Evolutionary conservation across 2,797 vertebrate genomes (phyloP), one percentile per base, ranked within the genome.

Genomic region (Iguana delicatissima): DNA sequence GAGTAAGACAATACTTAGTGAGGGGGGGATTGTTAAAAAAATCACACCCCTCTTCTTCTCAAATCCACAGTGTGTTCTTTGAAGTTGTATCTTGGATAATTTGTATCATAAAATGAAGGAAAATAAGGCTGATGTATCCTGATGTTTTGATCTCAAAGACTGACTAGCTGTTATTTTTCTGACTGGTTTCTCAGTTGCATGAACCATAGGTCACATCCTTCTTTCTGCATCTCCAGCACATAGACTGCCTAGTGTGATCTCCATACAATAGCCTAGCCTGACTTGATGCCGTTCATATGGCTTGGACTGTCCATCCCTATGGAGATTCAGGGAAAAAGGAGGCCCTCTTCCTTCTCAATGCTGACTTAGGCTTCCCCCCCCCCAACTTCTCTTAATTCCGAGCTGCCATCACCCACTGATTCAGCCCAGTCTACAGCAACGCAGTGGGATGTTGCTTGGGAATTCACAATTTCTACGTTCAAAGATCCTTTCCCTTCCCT

Each of bases 41-140:
- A 91, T 95, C 89, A 96, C 91, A 72, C 22, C 20, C 42, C 9
- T 26, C 91, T 62, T 16, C 35, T 64, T 86, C 83, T n/a, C 89
- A 93, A 91, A 96, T 96, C 89, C 95, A 96, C 94, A 93, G 94
- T 77, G 67, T 80, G 89, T 85, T 79, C 42, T 93, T 96, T 95
- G 95, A 95, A 96, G 88, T 95, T 93, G 91, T 89, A 64, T 93
- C 95, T 96, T 32, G 4, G 93, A 80, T 93, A 93, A 94, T 89
- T 95, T 95, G 46, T 91, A 93, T 84, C 92, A 89, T 92, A 90
- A 93, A 94, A 94, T 90, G 46, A 93, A 89, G 88, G 89, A 62
- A 91, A 46, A 93, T 93, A 94, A 94, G 22, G 67, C 29, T 67
- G 93, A 93, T 69, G 38, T 59, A 24, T 35, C 35, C 80, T 50